Base-by-base conservation (phyloP, 2,888 invertebrate species). In the Cephalotes varians region DNA sequence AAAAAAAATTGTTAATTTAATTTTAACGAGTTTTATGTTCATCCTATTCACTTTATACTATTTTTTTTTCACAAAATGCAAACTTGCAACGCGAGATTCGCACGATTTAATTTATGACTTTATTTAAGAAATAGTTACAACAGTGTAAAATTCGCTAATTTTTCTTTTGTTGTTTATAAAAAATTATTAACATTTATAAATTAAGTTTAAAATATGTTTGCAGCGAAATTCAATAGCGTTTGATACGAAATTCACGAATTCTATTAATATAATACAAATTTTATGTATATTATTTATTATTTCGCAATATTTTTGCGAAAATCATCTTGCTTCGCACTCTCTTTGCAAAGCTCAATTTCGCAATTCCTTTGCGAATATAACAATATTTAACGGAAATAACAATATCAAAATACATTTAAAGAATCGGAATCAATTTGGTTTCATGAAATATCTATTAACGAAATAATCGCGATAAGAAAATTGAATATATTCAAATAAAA, bases 101-200 rank as follows among this genome's bases (percentile, higher is more conserved):
- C 1, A n/a, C n/a, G 12, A 64, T 12, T 64, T 15, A 40, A 37
- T 40, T 15, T 64, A 34, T 7, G 9, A 40, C 1, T 25, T 25
- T 54, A 25, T 54, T 51, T 51, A 25, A 54, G 12, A 49, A 49
- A 49, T 49, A 49, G 2, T 49, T 49, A 49, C 9, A 21, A 49
- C 9, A 49, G 2, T 5, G 0, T 18, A 47, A 5, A 21, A 49
- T 9, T 1, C n/a, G n/a, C n/a, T n/a, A n/a, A n/a, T 4, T 54
- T 54, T 25, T 25, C 21, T 54, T n/a, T 4, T n/a, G 12, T 60
- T n/a, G n/a, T 12, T n/a, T n/a, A n/a, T n/a, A n/a, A n/a, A n/a
- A 2, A n/a, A 64, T 21, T 62, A 62, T 64, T 64, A n/a, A n/a
- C n/a, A n/a, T n/a, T n/a, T 7, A 62, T 34, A 34, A 62, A 62